Evolutionary conservation across 2,888 invertebrate genomes (phyloP), one percentile per base, ranked within the genome.

Genomic region (Clusia tigrina): DNA sequence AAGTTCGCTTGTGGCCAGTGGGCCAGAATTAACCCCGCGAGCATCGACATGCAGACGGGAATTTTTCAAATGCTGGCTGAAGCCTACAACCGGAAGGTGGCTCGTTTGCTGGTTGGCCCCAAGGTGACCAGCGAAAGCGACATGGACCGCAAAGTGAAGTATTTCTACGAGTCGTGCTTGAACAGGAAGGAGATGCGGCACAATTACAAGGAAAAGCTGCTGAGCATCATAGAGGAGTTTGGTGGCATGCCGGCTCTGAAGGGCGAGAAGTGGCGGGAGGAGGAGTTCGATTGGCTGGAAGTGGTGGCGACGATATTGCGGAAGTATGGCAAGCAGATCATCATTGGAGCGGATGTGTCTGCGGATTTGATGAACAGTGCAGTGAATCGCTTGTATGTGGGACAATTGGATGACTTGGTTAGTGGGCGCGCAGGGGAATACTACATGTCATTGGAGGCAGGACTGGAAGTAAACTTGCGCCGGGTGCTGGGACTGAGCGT

Each of bases 151-250:
- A 71, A 73, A 2, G 76, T 81, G 1, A 83, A 81, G 65, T 81
- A 80, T 26, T 81, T 81, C 54, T 81, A 79, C 51, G 79, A 81
- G 2, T 82, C 83, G 0, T 81, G 81, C 32, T 62, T 78, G 42
- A 69, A 76, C 23, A 60, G 67, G 1, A 37, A 26, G 2, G 22
- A 62, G 1, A 32, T 63, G 1, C 12, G 51, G 3, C n/a, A 51
- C 12, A 62, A 67, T 5, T 72, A 77, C 54, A 69, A 71, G 0
- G 32, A 69, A 1, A 66, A 73, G 5, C 20, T 80, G 18, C 48
- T 81, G 1, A 53, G 46, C 5, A 26, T 78, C 10, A 25, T 81
- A 54, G 71, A 71, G 17, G 80, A 80, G 46, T 74, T 80, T 37
- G 80, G 80, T 1, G 82, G 83, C 15, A 74, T 81, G 76, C 81